Conservation (phyloP, 1,140 invertebrate species). For the Sitodiplosis mosellana region DNA sequence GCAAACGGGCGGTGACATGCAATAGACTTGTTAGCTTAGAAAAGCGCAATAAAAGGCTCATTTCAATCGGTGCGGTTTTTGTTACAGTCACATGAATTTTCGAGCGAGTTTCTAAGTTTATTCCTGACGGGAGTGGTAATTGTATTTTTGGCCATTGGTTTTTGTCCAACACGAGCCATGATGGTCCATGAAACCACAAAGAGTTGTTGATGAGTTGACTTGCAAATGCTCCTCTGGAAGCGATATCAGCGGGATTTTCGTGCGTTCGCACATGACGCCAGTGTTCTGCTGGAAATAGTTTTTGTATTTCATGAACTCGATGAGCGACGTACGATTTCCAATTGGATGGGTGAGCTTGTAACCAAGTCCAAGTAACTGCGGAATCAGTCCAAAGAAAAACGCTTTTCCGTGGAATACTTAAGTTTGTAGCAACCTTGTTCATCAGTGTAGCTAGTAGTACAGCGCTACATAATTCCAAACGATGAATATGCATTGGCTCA, state of each 20-base stretch:
- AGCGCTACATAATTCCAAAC: constrained; percentile 14
- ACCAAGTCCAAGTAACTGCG: constrained; percentile 15
- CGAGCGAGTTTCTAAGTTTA: too few species aligned
- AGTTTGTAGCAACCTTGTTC: not conserved
- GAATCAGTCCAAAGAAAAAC: constrained; percentile 16
- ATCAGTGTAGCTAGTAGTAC: constrained; percentile 7
- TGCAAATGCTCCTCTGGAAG: constrained; percentile 6
- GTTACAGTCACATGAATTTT: too few species aligned
- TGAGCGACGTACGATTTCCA: constrained; percentile 8
- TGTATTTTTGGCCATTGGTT: too few species aligned
- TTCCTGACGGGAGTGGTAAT: too few species aligned
- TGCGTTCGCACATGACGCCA: constrained; percentile 8
- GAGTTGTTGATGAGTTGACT: not conserved
- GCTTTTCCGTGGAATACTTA: not conserved
- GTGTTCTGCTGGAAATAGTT: not conserved
- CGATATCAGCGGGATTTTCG: constrained; percentile 11
- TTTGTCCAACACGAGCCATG: not conserved
- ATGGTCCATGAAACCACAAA: constrained; percentile 2
- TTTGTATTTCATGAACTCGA: constrained; percentile 7
- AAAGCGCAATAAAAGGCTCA: too few species aligned
- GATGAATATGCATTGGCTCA: constrained; percentile 12
- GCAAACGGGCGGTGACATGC: too few species aligned
- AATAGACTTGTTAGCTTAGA: too few species aligned
- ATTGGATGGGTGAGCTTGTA: constrained; percentile 9
- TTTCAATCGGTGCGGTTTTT: too few species aligned